Conservation (phyloP, 2,888 invertebrate genomes). For the Serrognathus titanus region DNA sequence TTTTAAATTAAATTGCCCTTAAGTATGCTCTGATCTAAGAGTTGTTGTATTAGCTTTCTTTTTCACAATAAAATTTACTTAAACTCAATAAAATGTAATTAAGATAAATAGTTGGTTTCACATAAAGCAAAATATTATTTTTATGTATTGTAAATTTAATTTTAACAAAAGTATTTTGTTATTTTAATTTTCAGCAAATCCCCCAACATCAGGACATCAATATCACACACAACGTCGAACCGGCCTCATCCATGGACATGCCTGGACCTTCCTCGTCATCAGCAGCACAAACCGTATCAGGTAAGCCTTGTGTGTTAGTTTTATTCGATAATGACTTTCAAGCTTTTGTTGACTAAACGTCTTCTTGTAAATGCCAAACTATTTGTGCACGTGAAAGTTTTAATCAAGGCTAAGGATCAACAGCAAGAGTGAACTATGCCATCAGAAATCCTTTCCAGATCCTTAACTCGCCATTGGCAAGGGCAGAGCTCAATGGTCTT, state of each 20-base stretch:
- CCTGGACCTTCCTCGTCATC: constrained; percentile 40
- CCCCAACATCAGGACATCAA: constrained; percentile 43
- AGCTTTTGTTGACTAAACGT: no score
- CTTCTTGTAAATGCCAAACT: neutral
- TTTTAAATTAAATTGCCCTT: no score
- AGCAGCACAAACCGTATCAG: constrained; percentile 37
- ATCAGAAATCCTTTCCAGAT: constrained; percentile 20
- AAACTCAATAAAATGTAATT: no score
- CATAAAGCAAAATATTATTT: no score
- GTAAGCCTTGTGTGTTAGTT: constrained; percentile 21
- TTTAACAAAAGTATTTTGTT: neutral
- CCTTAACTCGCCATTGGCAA: constrained; percentile 31
- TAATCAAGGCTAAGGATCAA: constrained; percentile 42
- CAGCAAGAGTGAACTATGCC: constrained; percentile 39
- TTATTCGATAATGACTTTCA: no score
- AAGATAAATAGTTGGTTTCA: no score
- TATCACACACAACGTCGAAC: constrained; percentile 39
- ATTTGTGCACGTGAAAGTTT: constrained; percentile 10
- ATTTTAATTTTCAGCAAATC: constrained; percentile 39
- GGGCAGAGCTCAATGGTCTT: constrained; percentile 44
- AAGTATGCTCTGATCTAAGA: no score
- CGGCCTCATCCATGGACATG: constrained; percentile 37
- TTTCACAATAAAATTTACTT: no score
- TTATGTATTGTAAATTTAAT: neutral
- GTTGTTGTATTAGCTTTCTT: no score